Evolutionary conservation across 2,113 vertebrate genomes (phyloP).

Genomic region (Thalassarche chlororhynchos): DNA sequence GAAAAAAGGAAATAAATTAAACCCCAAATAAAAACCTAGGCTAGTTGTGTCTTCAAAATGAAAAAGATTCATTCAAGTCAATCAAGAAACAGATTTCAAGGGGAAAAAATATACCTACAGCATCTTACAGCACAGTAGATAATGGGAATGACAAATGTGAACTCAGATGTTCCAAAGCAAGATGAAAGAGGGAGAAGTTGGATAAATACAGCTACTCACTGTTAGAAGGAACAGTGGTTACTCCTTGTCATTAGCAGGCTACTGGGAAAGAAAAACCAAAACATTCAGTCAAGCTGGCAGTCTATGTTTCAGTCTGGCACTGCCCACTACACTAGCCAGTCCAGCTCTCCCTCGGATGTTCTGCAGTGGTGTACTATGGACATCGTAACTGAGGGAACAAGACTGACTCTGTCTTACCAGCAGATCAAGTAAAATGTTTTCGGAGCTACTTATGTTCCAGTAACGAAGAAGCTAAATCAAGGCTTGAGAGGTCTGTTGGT

Average conservation of each 20-base stretch:
- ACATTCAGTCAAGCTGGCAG: accelerated
- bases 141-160: background rate
- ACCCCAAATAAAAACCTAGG: background rate
- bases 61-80: background rate
- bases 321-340: background rate
- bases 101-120: background rate
- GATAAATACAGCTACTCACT: background rate
- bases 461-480: background rate
- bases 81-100: background rate
- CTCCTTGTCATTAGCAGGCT: background rate
- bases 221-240: background rate
- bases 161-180: background rate
- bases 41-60: background rate
- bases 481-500: background rate
- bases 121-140: background rate
- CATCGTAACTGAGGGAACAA: background rate
- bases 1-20: background rate
- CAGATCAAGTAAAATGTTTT: background rate
- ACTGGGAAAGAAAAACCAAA: background rate
- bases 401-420: background rate
- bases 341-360: background rate
- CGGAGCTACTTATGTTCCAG: background rate
- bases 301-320: background rate
- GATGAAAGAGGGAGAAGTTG: background rate
- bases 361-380: background rate